Evolutionary conservation across 1,140 invertebrate species (phyloP).

Genomic region (Pseudoatta argentina): DNA sequence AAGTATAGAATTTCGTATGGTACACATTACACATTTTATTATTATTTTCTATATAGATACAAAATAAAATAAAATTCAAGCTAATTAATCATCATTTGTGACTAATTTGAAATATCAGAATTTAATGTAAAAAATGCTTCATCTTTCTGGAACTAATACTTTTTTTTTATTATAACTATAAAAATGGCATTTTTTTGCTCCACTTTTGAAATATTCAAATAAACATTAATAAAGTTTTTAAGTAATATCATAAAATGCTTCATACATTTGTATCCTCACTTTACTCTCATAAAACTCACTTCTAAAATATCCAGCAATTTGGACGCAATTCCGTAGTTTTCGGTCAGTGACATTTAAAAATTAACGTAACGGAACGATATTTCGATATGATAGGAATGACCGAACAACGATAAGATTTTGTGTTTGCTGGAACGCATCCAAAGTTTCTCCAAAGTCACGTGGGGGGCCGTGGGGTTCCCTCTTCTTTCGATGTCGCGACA

Average conservation of each 20-base stretch:
- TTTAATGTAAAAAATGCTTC: background rate
- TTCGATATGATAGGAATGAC: conserved; percentile 23
- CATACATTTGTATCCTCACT: background rate
- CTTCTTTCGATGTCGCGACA: conserved; percentile 29
- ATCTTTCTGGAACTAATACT: background rate
- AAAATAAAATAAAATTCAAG: background rate
- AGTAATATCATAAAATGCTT: background rate
- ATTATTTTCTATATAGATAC: background rate
- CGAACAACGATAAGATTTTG: conserved; percentile 18
- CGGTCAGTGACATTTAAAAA: conserved; percentile 38
- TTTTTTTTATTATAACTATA: background rate
- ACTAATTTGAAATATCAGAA: background rate
- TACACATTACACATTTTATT: background rate
- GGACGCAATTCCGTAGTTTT: background rate
- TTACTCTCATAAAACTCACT: background rate
- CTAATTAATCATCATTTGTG: background rate
- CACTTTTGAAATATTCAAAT: conserved; percentile 10
- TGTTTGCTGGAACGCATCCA: conserved; percentile 60
- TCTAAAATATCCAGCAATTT: conserved; percentile 35
- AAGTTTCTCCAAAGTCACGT: conserved; percentile 62
- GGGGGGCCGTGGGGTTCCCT: background rate
- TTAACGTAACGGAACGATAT: conserved; percentile 42
- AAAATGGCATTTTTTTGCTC: background rate
- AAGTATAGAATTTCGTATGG: background rate
- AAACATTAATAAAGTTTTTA: conserved; percentile 12